These are phyloP conservation scores for Pachymerium ferrugineum DNA, from an alignment of 2,888 invertebrate species.

Conservation along the genomic window DNA sequence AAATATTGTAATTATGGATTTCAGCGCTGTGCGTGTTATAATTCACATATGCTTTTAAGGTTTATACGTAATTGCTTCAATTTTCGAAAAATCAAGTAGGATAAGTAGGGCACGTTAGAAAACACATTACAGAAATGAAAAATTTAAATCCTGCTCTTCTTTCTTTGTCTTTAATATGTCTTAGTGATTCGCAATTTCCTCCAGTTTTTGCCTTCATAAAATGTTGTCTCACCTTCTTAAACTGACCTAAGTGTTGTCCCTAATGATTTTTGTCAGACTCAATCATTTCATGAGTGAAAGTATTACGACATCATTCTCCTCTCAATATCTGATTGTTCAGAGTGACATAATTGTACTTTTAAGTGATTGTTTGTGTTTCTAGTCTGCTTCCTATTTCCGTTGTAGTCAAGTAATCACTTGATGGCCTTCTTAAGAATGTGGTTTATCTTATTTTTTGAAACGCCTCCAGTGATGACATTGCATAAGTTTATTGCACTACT, in stretches of 20 bases:
- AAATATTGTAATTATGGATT: too few relatives aligned
- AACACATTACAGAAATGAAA: background rate
- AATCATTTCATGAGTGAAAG: constrained; percentile 8
- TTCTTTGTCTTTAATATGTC: background rate
- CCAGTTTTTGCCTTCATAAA: background rate
- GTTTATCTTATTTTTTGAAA: too few relatives aligned
- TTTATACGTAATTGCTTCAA: background rate
- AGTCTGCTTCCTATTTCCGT: background rate
- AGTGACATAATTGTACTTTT: background rate
- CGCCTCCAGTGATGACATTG: background rate
- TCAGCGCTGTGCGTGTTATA: too few relatives aligned
- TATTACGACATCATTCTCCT: background rate
- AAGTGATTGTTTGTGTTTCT: background rate
- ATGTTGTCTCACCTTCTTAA: background rate
- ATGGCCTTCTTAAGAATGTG: constrained; percentile 13
- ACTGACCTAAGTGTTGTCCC: background rate
- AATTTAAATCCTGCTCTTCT: background rate
- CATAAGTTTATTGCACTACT: constrained; percentile 15
- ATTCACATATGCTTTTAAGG: too few relatives aligned
- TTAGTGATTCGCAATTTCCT: constrained; percentile 14
- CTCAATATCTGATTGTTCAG: background rate
- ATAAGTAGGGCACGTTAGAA: background rate
- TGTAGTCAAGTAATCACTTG: background rate
- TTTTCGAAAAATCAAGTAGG: too few relatives aligned
- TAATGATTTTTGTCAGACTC: background rate